phyloP scores from a whole-genome alignment of 2,888 invertebrate species.

The Protodeltote pygarga region DNA sequence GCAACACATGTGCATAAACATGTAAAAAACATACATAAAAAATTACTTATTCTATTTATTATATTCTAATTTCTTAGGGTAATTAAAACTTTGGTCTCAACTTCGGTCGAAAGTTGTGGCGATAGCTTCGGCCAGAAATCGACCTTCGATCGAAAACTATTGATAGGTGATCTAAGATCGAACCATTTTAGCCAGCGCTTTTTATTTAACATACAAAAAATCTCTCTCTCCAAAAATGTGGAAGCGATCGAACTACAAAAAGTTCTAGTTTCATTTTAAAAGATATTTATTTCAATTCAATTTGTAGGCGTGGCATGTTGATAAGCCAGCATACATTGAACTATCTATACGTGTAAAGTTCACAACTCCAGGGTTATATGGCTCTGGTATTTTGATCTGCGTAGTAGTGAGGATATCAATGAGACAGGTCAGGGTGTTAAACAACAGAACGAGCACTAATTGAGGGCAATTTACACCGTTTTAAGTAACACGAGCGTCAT shows the following conservation, averaged over 20 bases:
- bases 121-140: no score
- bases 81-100: no score
- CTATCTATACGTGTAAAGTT: not conserved
- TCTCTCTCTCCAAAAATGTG: not conserved
- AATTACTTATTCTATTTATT: no score
- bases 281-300: conserved; percentile 10
- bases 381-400: conserved; percentile 13
- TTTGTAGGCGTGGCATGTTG: conserved; percentile 13
- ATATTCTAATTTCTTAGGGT: no score
- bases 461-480: conserved; percentile 54
- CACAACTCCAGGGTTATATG: not conserved
- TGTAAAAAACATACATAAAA: no score
- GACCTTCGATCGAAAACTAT: no score
- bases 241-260: not conserved
- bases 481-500: conserved; percentile 25
- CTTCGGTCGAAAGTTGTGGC: no score
- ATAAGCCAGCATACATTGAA: conserved; percentile 15
- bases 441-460: conserved; percentile 47
- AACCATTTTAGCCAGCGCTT: not conserved
- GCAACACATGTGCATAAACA: no score
- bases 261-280: conserved; percentile 3
- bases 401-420: conserved; percentile 33
- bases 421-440: conserved; percentile 55
- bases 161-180: no score
- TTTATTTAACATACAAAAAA: not conserved